These are phyloP conservation scores for Panagrolaimus sp. DNA, from an alignment of 1,140 invertebrate genomes.

Conservation along the genomic window DNA sequence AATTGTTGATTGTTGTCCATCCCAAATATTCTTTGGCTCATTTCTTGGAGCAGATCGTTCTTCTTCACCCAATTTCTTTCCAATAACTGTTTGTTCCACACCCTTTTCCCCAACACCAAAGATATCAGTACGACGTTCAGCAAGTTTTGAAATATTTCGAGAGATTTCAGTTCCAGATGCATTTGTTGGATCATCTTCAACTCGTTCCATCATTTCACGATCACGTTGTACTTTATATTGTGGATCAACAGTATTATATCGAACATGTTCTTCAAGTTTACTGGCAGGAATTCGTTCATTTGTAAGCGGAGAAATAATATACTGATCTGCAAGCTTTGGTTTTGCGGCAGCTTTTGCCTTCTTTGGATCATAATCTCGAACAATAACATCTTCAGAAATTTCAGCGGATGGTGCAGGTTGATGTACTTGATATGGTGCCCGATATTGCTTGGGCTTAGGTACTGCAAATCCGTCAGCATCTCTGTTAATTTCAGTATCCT, in stretches of 20 bases:
- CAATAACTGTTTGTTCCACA: slow-evolving; percentile 94
- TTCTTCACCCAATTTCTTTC: slow-evolving; percentile 95
- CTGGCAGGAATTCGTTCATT: slow-evolving; percentile 91
- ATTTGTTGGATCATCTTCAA: slow-evolving; percentile 77
- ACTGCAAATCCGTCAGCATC: slow-evolving; percentile 18
- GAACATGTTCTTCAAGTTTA: slow-evolving; percentile 94
- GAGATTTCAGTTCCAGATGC: slow-evolving; percentile 82
- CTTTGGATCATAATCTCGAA: slow-evolving; percentile 88
- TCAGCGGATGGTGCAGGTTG: slow-evolving; percentile 67
- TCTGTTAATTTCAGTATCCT: background rate
- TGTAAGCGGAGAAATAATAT: slow-evolving; percentile 92
- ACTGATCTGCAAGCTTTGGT: slow-evolving; percentile 73
- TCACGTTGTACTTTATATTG: slow-evolving; percentile 95
- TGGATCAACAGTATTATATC: slow-evolving; percentile 90
- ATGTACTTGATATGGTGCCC: slow-evolving; percentile 68
- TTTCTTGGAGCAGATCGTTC: slow-evolving; percentile 73
- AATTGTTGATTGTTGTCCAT: slow-evolving; percentile 90
- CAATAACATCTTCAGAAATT: slow-evolving; percentile 79
- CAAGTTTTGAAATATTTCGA: slow-evolving; percentile 86
- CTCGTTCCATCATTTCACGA: slow-evolving; percentile 68
- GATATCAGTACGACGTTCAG: slow-evolving; percentile 95
- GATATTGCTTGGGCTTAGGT: slow-evolving; percentile 20
- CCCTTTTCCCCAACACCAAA: slow-evolving; percentile 84
- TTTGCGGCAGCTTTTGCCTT: slow-evolving; percentile 58
- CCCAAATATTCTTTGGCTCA: slow-evolving; percentile 81